Base-by-base conservation (phyloP, 2,888 invertebrate genomes). In the Charanyca ferruginea region DNA sequence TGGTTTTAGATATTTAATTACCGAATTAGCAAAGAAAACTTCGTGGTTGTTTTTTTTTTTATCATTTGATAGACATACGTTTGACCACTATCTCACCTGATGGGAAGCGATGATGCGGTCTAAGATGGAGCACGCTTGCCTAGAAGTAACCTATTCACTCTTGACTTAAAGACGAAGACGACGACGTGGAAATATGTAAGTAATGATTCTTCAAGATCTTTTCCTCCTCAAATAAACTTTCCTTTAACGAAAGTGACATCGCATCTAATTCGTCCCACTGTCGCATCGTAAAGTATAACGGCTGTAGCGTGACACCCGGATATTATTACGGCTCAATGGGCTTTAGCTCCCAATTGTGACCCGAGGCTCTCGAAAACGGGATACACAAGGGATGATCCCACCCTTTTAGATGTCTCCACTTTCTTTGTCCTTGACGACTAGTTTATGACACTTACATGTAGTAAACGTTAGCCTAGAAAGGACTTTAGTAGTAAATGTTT, bases 291-390 rank as follows among this genome's bases (percentile, higher is more conserved):
- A 60, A 35, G 13, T 68, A 48, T 80, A 81, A 84, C 67, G 58
- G 53, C 41, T 23, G 54, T 69, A 51, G 61, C 79, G 73, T 84
- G 85, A 70, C 77, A 79, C 73, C 70, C 61, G 58, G 70, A 74
- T 79, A 84, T 88, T 87, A 83, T 81, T 69, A 71, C 84, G 85
- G 80, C 77, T 81, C 83, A 86, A 81, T 57, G 42, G 52, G 44
- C 62, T 48, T 55, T 38, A 61, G 35, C 41, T 35, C n/a, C 32
- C 23, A 60, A 66, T 61, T 60, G 48, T 65, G 77, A 53, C 60
- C 77, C 72, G 32, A 35, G 44, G 32, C 44, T 32, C 60, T 57
- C 41, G n/a, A 60, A 60, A 60, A 44, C 28, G 45, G 48, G 71
- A 71, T 53, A 57, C 65, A 23, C 55, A 52, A 72, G 78, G 57